Percentiles rank a stretch among this genome's conserved stretches.
These are phyloP conservation scores for Oncorhynchus masou DNA, from an alignment of 2,113 vertebrate genomes.

Conservation along the genomic window DNA sequence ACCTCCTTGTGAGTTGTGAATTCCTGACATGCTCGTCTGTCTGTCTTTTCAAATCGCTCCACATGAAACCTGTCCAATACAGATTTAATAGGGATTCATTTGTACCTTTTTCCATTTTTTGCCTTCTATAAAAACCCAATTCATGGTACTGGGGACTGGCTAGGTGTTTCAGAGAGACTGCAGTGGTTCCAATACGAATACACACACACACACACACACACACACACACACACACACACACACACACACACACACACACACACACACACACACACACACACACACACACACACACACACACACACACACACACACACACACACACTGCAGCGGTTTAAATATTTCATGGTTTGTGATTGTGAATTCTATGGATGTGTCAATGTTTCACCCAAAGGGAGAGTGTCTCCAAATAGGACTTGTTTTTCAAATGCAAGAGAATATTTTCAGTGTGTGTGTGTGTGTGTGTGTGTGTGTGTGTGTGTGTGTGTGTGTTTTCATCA, in stretches of 20 bases:
- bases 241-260: too few relatives aligned
- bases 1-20: background rate
- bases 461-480: too few relatives aligned
- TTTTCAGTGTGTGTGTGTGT: background rate
- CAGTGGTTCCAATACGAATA: background rate
- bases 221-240: too few relatives aligned
- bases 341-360: constrained; percentile 12
- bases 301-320: too few relatives aligned
- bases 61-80: background rate
- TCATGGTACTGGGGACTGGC: background rate
- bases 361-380: constrained; percentile 1
- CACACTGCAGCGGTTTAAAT: background rate
- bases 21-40: background rate
- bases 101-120: background rate
- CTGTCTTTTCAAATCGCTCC: background rate
- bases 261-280: too few relatives aligned
- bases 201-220: too few relatives aligned
- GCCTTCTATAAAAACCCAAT: background rate
- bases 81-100: background rate
- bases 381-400: background rate
- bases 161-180: background rate
- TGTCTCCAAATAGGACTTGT: background rate
- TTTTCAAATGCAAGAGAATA: background rate
- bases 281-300: too few relatives aligned
- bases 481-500: too few relatives aligned